A percentile compares a stretch with the other conserved stretches of the same genome.
phyloP scores from a whole-genome alignment of 1,140 invertebrate species.

The Mamestra configurata region DNA sequence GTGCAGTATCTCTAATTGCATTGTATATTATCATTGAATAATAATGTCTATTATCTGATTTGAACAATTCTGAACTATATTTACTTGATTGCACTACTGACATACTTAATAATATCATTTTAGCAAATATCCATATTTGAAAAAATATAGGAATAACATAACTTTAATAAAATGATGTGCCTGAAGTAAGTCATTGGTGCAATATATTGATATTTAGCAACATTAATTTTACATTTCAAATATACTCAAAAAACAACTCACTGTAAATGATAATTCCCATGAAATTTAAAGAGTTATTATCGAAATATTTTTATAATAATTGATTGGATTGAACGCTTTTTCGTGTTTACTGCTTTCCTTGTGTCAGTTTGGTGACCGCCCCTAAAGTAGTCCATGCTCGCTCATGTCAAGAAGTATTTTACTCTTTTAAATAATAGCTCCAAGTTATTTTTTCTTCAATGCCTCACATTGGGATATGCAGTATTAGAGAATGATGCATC shows the following conservation, averaged over 20 bases:
- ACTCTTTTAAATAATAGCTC: conserved; percentile 86
- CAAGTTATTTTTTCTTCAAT: conserved; percentile 86
- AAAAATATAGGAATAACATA: conserved; percentile 1
- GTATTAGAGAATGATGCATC: conserved; percentile 88
- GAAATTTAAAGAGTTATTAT: conserved; percentile 75
- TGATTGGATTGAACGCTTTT: conserved; percentile 89
- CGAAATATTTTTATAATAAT: conserved; percentile 81
- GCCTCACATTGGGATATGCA: conserved; percentile 87
- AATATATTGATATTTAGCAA: conserved; percentile 62
- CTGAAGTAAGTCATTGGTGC: conserved; percentile 69
- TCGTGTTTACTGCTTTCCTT: conserved; percentile 89
- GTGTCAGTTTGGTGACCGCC: conserved; percentile 88
- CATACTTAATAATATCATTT: conserved; percentile 60
- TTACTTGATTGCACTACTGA: conserved; percentile 67
- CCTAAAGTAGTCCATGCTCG: conserved; percentile 88
- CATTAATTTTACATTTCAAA: conserved; percentile 74
- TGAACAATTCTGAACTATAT: conserved; percentile 65
- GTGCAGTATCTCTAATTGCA: conserved; percentile 87
- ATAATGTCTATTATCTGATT: conserved; percentile 76
- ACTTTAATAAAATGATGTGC: background rate
- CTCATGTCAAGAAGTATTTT: conserved; percentile 86
- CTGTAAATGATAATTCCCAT: conserved; percentile 74
- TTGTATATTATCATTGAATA: conserved; percentile 86
- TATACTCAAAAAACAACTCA: conserved; percentile 87
- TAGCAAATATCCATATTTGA: background rate